phyloP scores from a whole-genome alignment of 37 sponge, comb jelly and placozoan genomes.

The Petrosia ficiformis region DNA sequence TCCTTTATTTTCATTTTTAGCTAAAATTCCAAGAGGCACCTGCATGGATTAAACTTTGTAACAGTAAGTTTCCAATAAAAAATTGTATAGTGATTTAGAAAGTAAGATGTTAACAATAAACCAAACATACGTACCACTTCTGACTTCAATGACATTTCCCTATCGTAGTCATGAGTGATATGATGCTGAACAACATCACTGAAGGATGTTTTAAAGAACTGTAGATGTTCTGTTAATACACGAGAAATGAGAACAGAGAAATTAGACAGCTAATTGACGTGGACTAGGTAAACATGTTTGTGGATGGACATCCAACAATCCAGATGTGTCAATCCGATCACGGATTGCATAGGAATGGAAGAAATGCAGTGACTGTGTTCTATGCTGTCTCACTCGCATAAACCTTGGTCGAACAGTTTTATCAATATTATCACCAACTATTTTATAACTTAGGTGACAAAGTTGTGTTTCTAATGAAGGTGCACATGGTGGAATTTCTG shows the following conservation, averaged over 20 bases:
- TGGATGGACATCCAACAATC: neutral
- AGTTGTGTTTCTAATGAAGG: neutral
- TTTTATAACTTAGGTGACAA: neutral
- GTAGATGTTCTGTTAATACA: neutral
- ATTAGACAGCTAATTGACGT: neutral
- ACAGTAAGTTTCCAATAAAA: too few relatives aligned
- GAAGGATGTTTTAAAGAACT: neutral
- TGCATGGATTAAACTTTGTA: neutral
- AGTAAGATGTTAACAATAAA: too few relatives aligned
- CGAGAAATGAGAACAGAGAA: neutral
- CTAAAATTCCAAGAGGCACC: constrained; percentile 21
- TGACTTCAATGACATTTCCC: constrained; percentile 8
- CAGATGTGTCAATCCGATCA: constrained; percentile 26
- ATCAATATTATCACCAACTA: constrained; percentile 24
- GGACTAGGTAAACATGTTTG: neutral
- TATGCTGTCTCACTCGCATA: neutral
- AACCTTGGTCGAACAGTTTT: neutral
- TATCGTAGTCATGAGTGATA: neutral
- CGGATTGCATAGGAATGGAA: constrained; percentile 24
- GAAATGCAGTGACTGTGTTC: neutral
- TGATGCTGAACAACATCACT: too few relatives aligned
- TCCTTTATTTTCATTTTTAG: constrained; percentile 31
- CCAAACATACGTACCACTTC: constrained; percentile 14
- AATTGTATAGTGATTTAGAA: too few relatives aligned
- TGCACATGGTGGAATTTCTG: neutral